Evolutionary conservation across 1,140 invertebrate species (phyloP), one percentile per base, ranked within the genome.

Genomic region (Meteorus sp.): DNA sequence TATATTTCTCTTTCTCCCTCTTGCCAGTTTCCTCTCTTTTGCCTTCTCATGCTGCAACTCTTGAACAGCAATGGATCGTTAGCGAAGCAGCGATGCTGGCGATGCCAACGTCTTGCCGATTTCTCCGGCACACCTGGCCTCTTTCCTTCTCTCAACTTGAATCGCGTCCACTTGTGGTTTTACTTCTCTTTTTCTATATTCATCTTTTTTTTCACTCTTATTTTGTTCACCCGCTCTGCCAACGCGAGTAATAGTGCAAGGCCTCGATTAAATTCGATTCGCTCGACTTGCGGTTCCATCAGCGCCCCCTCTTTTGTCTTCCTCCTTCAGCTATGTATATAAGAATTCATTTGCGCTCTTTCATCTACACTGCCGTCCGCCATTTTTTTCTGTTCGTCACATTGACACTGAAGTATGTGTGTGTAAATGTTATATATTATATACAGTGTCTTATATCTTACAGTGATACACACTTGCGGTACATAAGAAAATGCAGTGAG

Each of bases 81-180:
- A 57, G 44, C 31, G 44, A 33, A 11, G 11, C 20, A 27, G 44
- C 27, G 41, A 47, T 22, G 5, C 41, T 27, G 39, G 37, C 52
- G 52, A 54, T 54, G 51, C 35, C 37, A 54, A 54, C 22, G 52
- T 23, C 37, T 56, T 56, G 27, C 39, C 41, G 29, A 51, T 51
- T 8, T 2, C 41, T 56, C 43, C 23, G 17, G 55, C 44, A 57
- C 45, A 57, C 55, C 55, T 57, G 55, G 55, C 41, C 41, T 51
- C 23, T 29, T 17, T 17, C 11, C 33, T n/a, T 13, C 25, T 31
- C 5, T 25, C n/a, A n/a, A 27, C n/a, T 19, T 25, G 43, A 39
- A 3, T 20, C 17, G 15, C 19, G 15, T 8, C 6, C 15, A 1
- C 3, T 17, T 19, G 5, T 44, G 17, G 15, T 20, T 11, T n/a